phyloP scores from a whole-genome alignment of 2,113 vertebrate species.

The Thunnus maccoyii region DNA sequence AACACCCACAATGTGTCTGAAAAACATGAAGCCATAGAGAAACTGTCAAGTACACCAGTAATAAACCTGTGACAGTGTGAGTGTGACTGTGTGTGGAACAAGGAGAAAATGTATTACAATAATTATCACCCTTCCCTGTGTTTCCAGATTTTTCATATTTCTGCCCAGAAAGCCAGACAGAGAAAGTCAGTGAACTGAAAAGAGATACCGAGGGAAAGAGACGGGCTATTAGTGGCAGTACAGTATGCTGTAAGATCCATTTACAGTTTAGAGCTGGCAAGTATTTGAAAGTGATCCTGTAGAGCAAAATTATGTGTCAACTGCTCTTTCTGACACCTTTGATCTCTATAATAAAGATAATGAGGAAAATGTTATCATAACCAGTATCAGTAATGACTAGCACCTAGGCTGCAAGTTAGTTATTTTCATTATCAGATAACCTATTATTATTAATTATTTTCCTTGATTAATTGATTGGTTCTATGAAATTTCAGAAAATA shows the following conservation, averaged over 20 bases:
- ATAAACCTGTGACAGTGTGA: conserved; percentile 22
- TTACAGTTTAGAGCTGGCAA: neutral
- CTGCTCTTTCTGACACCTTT: no score
- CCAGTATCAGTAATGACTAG: neutral
- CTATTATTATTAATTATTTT: no score
- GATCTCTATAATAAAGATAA: neutral
- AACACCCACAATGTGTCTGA: conserved; percentile 16
- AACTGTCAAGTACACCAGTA: conserved; percentile 35
- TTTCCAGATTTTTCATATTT: neutral
- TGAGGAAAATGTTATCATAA: neutral
- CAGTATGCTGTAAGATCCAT: neutral
- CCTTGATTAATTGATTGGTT: no score
- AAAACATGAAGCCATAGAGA: conserved; percentile 32
- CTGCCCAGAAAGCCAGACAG: neutral
- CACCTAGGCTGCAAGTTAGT: no score
- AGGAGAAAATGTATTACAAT: conserved; percentile 6
- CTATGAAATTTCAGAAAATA: no score
- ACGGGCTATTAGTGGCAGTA: neutral
- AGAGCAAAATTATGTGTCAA: neutral
- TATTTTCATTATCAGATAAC: no score
- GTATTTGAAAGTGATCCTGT: neutral
- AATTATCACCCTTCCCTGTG: conserved; percentile 16
- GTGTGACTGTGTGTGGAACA: neutral
- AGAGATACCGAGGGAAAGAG: neutral
- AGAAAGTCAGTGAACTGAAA: conserved; percentile 12